Evolutionary conservation across 1,140 invertebrate species (phyloP), one percentile per base, ranked within the genome.

Genomic region (Anastrepha ludens): DNA sequence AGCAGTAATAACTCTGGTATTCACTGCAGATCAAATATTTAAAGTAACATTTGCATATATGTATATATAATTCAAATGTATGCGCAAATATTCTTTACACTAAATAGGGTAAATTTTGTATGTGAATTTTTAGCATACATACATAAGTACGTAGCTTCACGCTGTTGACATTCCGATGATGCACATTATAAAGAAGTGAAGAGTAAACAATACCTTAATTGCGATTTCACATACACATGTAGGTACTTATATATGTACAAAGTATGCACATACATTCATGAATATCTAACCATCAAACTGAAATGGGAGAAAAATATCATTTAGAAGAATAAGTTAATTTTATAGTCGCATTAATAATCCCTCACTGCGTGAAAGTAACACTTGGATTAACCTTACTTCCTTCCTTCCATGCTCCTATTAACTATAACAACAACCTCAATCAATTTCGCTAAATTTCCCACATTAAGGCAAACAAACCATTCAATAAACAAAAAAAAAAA

Each of bases 361-460:
- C 74, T 81, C 20, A 50, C 47, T 81, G 74, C 74, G n/a, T 81
- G 74, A 81, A 81, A 81, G 50, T 81, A 81, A 81, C 74, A 81
- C 74, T 81, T 55, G 74, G 47, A 81, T 81, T 81, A 55, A 81
- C 47, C 70, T 74, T 47, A 3, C 44, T 50, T 50, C 70, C 9
- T 17, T 58, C 47, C 74, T 50, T n/a, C 17, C 15, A 62, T 20
- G 47, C 44, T 58, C 17, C 50, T 81, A 81, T 81, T 74, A 74
- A 81, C 47, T 47, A 58, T 81, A 81, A 81, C 67, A 47, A 74
- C 41, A 47, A 74, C 67, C 41, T 74, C 67, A 74, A 81, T 81
- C 17, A 59, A 58, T 86, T 64, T 64, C 85, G 60, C 65, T 58
- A 78, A 87, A 50, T 87, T 87, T 87, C 86, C 86, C 86, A 87